These are phyloP conservation scores for Chaetodon auriga DNA, from an alignment of 2,113 vertebrate species.

Conservation along the genomic window DNA sequence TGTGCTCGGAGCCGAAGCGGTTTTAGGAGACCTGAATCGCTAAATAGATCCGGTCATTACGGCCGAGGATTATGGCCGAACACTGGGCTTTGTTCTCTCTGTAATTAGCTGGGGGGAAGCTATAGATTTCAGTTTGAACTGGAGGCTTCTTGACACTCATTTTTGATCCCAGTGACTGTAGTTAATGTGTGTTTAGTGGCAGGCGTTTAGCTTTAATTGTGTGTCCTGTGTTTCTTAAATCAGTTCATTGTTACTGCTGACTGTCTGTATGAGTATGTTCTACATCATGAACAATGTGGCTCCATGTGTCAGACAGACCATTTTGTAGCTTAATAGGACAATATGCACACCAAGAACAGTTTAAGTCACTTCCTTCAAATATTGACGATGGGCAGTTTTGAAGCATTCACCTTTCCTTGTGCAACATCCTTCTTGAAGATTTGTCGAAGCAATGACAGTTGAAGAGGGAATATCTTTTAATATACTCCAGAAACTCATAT, in stretches of 20 bases:
- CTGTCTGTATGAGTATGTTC: not conserved
- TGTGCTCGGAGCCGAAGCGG: slow-evolving; percentile 34
- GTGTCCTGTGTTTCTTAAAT: not conserved
- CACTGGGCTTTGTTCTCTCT: slow-evolving; percentile 34
- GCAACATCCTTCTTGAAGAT: not conserved
- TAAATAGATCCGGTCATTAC: slow-evolving; percentile 73
- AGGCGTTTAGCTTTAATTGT: slow-evolving; percentile 7
- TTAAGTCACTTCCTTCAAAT: not conserved
- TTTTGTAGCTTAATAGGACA: not conserved
- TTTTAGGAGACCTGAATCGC: slow-evolving; percentile 57
- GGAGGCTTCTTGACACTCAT: not conserved
- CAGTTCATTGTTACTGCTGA: not conserved
- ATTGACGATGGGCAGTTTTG: not conserved
- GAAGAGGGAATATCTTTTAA: too few species aligned
- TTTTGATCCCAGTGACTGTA: slow-evolving; percentile 20
- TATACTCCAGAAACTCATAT: too few species aligned
- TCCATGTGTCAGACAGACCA: not conserved
- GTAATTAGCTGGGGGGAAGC: slow-evolving; percentile 61
- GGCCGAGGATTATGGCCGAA: slow-evolving; percentile 56
- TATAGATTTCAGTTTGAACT: slow-evolving; percentile 60
- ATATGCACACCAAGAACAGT: not conserved
- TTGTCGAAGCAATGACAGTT: not conserved
- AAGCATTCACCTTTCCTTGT: not conserved
- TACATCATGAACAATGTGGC: not conserved
- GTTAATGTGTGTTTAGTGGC: slow-evolving; percentile 37